Evolutionary conservation across 2,113 vertebrate species (phyloP), one percentile per base, ranked within the genome.

Genomic region (Struthio camelus): DNA sequence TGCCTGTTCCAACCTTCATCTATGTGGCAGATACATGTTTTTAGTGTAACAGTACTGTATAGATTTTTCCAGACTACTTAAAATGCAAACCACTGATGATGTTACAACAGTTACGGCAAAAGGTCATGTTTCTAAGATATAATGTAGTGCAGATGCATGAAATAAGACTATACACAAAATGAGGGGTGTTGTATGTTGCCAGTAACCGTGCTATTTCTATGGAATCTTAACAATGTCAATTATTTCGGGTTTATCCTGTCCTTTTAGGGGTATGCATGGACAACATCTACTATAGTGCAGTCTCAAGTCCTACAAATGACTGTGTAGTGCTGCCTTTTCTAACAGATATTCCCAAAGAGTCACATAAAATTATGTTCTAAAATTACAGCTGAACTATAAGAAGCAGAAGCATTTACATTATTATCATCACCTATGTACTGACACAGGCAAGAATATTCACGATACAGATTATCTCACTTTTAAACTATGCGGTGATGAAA

Each of bases 361-460:
- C 79, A 40, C 32, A 85, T 48, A 80, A 95, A 91, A 92, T 92
- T 56, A 76, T 83, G 79, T 80, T 75, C 66, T 83, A 89, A 96
- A 94, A 94, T 80, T 66, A 76, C 36, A 96, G 44, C 44, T 91
- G 61, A 92, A 71, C 69, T 84, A 56, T 51, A 56, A 64, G 76
- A 94, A 95, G 77, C 72, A 96, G 85, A 92, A 88, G 64, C 48
- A 75, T 96, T 96, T 94, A 94, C 67, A 87, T 90, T 54, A 72
- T 84, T 87, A 95, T 94, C 83, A 91, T 90, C 80, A 91, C 84
- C 80, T 77, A 30, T 64, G 70, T 77, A 89, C 92, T 95, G 79
- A 96, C 86, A 94, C 72, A 93, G 85, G 93, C 90, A 97, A 54
- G 72, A 92, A 96, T 77, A 92, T 85, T 91, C 4, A 1, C 61